Conservation (phyloP, 2,888 invertebrate species). For the Heliconius aoede region DNA sequence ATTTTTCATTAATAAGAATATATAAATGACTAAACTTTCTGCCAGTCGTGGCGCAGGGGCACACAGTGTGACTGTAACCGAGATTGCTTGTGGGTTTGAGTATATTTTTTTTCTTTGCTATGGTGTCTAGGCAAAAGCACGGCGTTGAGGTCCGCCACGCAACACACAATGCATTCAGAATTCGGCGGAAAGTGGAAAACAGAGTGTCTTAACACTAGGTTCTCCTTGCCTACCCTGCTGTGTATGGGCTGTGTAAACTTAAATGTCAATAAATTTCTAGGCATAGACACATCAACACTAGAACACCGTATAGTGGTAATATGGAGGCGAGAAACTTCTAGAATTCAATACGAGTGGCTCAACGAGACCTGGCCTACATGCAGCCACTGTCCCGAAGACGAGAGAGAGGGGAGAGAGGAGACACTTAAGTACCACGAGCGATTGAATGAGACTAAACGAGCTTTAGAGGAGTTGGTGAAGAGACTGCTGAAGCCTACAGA, state of each 20-base stretch:
- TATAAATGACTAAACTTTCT: no score
- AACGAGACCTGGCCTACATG: conserved; percentile 87
- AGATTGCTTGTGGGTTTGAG: no score
- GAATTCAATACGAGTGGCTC: conserved; percentile 96
- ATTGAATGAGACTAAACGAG: conserved; percentile 88
- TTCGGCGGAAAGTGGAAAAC: no score
- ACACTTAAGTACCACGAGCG: conserved; percentile 64
- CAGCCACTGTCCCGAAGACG: conserved; percentile 64
- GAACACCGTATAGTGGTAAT: conserved; percentile 92
- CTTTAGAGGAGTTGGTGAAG: conserved; percentile 88
- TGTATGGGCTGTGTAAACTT: no score
- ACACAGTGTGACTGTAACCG: no score
- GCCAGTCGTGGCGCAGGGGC: no score
- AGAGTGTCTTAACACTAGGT: no score
- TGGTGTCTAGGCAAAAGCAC: no score
- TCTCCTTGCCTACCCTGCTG: no score
- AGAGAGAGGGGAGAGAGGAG: conserved; percentile 66
- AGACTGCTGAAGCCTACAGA: conserved; percentile 89
- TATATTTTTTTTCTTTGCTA: background rate
- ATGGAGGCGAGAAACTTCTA: conserved; percentile 94
- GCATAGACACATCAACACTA: conserved; percentile 75
- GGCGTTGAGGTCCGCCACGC: no score
- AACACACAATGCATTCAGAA: no score
- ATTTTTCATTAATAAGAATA: no score
- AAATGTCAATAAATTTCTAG: conserved; percentile 62